Conservation (phyloP, 1,140 invertebrate species). For the Galleria mellonella region DNA sequence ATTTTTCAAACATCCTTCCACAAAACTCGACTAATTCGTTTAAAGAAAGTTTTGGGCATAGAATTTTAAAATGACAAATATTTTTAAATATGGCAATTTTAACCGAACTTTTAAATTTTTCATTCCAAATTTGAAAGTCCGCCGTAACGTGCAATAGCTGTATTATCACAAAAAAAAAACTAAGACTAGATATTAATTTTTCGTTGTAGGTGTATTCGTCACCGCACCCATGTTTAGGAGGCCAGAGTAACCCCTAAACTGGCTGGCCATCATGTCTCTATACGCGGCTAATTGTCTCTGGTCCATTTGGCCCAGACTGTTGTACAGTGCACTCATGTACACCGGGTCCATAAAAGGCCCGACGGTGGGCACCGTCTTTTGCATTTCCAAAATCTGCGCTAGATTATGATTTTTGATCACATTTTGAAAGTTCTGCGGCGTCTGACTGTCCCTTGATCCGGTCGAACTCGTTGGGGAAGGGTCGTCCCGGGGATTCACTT, state of each 20-base stretch:
- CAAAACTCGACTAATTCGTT: no score
- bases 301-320: constrained; percentile 48
- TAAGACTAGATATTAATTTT: constrained; percentile 46
- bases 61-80: no score
- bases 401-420: constrained; percentile 29
- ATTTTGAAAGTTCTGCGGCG: constrained; percentile 23
- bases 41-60: no score
- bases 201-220: constrained; percentile 46
- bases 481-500: constrained; percentile 29
- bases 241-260: constrained; percentile 40
- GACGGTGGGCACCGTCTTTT: constrained; percentile 29
- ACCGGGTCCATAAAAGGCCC: constrained; percentile 49
- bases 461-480: constrained; percentile 31
- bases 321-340: constrained; percentile 61
- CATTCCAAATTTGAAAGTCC: no score
- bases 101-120: no score
- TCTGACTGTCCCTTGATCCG: constrained; percentile 22
- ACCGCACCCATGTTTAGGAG: constrained; percentile 33
- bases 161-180: constrained; percentile 20
- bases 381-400: constrained; percentile 41
- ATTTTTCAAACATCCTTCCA: no score
- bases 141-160: not conserved
- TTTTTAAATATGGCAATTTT: no score
- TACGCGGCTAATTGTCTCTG: constrained; percentile 47
- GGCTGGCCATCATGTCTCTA: constrained; percentile 42